Percentiles rank a stretch among this genome's conserved stretches.
Conservation (phyloP, 53 echinoderm and acorn worm species). For the Arbacia lixula region DNA sequence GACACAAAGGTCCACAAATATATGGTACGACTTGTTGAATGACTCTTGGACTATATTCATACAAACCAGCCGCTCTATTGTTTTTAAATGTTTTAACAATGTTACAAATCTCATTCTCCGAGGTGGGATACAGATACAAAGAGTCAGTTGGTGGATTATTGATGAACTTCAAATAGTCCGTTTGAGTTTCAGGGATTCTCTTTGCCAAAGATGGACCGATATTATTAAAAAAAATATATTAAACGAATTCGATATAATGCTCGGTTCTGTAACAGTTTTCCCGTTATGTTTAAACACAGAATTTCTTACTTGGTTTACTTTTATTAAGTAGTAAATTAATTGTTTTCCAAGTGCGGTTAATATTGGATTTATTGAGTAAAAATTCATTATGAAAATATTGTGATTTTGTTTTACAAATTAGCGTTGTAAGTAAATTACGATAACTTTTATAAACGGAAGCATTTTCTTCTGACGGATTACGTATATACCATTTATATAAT, state of each 20-base stretch:
- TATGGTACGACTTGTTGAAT: not conserved
- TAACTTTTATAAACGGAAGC: slow-evolving; percentile 1
- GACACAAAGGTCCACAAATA: not conserved
- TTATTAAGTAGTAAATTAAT: slow-evolving; percentile 14
- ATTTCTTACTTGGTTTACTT: slow-evolving; percentile 5
- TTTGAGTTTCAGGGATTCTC: slow-evolving; percentile 2
- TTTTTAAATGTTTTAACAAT: slow-evolving; percentile 5
- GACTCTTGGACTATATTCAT: slow-evolving; percentile 15
- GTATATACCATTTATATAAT: not conserved
- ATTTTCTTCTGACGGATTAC: slow-evolving; percentile 16
- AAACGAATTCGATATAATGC: not conserved
- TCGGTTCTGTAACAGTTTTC: not conserved
- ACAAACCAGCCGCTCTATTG: not conserved
- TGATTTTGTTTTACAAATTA: slow-evolving; percentile 12
- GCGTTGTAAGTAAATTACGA: not conserved
- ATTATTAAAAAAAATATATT: not conserved
- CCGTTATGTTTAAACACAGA: not conserved
- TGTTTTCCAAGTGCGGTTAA: slow-evolving; percentile 1
- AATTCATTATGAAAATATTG: slow-evolving; percentile 12
- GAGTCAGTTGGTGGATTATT: slow-evolving; percentile 3
- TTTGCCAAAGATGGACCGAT: slow-evolving; percentile 3
- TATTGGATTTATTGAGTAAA: slow-evolving; percentile 1
- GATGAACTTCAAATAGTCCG: not conserved
- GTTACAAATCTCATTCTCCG: slow-evolving; percentile 14
- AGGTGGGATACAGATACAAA: not conserved